phyloP scores from a whole-genome alignment of 2,888 invertebrate genomes.

The Pristionchus japonicus region DNA sequence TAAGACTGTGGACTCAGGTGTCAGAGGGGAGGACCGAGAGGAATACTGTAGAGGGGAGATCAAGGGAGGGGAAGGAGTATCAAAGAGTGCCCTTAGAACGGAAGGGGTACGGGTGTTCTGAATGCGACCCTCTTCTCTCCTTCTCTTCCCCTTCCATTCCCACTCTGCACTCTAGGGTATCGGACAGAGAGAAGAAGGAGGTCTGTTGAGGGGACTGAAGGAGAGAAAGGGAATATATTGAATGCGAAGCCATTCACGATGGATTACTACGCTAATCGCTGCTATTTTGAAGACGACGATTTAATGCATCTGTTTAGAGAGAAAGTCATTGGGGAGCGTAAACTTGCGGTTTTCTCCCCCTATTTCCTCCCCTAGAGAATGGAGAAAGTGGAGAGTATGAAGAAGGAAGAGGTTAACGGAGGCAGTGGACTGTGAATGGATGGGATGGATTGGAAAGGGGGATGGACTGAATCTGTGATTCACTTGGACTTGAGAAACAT shows the following conservation, averaged over 20 bases:
- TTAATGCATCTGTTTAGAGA: conserved; percentile 1
- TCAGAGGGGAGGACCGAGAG: neutral
- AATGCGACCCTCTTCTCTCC: neutral
- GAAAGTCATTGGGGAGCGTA: neutral
- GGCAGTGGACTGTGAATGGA: conserved; percentile 5
- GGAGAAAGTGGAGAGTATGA: neutral
- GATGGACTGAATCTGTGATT: neutral
- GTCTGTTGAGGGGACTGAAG: neutral
- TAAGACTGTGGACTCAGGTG: conserved; percentile 30
- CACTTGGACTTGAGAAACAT: neutral
- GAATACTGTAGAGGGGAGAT: neutral
- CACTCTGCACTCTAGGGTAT: neutral
- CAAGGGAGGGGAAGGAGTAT: neutral
- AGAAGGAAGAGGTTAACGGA: conserved; percentile 9
- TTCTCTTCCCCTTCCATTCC: neutral
- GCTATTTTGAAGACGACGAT: neutral
- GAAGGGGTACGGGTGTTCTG: neutral
- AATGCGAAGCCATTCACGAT: neutral
- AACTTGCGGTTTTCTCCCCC: neutral
- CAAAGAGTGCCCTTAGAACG: neutral
- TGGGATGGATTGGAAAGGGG: neutral
- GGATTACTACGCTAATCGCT: neutral
- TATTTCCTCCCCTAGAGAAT: neutral
- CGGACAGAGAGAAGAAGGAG: neutral
- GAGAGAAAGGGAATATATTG: neutral